Evolutionary conservation across 2,888 invertebrate species (phyloP).

Genomic region (Nephrotoma appendiculata): DNA sequence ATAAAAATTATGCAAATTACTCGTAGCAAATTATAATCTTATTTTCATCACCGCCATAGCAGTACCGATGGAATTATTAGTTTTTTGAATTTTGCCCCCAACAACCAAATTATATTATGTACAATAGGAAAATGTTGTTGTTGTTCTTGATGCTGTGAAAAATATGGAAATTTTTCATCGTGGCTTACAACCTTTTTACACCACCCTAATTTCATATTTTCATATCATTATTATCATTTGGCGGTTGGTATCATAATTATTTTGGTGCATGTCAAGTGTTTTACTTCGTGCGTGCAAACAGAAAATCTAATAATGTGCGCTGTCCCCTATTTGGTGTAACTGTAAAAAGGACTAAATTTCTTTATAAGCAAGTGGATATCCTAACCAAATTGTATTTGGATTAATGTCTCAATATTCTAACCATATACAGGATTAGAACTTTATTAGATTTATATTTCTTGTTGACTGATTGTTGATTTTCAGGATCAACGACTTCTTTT

Average conservation of each 20-base stretch:
- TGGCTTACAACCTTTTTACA: not conserved
- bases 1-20: not conserved
- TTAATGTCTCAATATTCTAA: not conserved
- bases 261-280: not conserved
- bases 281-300: not conserved
- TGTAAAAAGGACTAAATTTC: not conserved
- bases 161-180: not conserved
- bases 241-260: not conserved
- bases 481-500: not conserved
- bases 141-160: not conserved
- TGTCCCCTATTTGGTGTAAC: not conserved
- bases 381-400: not conserved
- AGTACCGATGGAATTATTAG: not conserved
- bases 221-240: not conserved
- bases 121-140: not conserved
- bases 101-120: not conserved
- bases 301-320: not conserved
- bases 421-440: not conserved
- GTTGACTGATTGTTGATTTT: not conserved
- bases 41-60: not conserved
- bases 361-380: not conserved
- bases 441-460: not conserved
- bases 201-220: not conserved
- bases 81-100: not conserved
- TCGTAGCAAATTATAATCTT: not conserved